A percentile compares a stretch with the other conserved stretches of the same genome.
Evolutionary conservation across 2,888 invertebrate genomes (phyloP).

Genomic region (Acleris emargana): DNA sequence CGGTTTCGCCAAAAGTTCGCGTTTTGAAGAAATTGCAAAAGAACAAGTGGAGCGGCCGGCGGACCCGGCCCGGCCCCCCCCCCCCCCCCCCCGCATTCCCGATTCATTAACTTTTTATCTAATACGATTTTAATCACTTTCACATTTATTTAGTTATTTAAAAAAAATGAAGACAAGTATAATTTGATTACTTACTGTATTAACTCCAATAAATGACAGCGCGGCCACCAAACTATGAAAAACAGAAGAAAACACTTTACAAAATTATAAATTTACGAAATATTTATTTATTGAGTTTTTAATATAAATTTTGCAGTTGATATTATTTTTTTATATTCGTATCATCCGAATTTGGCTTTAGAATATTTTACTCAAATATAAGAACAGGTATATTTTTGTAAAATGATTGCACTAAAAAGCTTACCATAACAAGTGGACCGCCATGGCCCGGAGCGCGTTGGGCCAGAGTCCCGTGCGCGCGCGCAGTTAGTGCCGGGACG

Average conservation of each 20-base stretch:
- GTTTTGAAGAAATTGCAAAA: slow-evolving; percentile 76
- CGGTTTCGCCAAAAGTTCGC: slow-evolving; percentile 46
- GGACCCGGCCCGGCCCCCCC: slow-evolving; percentile 54
- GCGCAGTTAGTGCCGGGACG: slow-evolving; percentile 81
- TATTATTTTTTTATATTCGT: neutral
- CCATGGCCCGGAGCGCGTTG: slow-evolving; percentile 81
- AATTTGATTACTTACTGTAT: slow-evolving; percentile 61
- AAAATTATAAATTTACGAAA: slow-evolving; percentile 17
- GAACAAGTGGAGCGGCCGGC: slow-evolving; percentile 66
- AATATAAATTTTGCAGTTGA: neutral
- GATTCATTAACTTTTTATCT: slow-evolving; percentile 53
- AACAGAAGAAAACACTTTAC: slow-evolving; percentile 39
- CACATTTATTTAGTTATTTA: slow-evolving; percentile 35
- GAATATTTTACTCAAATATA: neutral
- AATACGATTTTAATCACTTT: slow-evolving; percentile 46
- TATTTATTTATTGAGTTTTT: neutral
- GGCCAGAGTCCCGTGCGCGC: slow-evolving; percentile 81
- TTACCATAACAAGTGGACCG: slow-evolving; percentile 79
- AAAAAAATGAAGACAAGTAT: slow-evolving; percentile 29
- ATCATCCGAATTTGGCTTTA: neutral
- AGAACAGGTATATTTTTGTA: neutral
- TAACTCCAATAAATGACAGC: slow-evolving; percentile 65
- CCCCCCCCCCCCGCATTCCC: slow-evolving; percentile 53
- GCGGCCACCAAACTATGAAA: slow-evolving; percentile 72
- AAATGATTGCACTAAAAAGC: slow-evolving; percentile 39